Evolutionary conservation across 1,140 invertebrate genomes (phyloP), one percentile per base, ranked within the genome.

Genomic region (Hyles vespertilio): DNA sequence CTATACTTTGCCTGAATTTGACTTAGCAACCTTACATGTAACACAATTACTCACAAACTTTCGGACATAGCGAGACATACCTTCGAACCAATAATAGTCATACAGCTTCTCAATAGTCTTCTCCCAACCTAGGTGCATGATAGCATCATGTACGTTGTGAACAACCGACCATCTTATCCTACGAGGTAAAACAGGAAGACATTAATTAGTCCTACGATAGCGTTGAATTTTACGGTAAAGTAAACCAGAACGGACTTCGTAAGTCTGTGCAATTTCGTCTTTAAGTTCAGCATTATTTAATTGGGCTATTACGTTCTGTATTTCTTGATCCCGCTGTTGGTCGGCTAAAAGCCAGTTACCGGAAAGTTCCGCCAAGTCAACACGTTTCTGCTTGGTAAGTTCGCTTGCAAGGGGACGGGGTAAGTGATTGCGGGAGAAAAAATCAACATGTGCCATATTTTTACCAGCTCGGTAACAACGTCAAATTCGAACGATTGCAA

Each of bases 171-270:
- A 79, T 52, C 54, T 56, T 12, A 79, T 72, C 1, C 67, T 44
- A 22, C 68, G 59, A 0, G 80, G 76, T 9, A 83, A 52, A 34
- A 81, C 70, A 7, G 79, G 72, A 50, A 82, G 54, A 56, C 72
- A 77, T 32, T n/a, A n/a, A n/a, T 11, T 5, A 40, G 40, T 60
- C 3, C n/a, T 50, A 51, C 51, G 45, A 58, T 58, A 59, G 9
- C 58, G 36, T 50, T 72, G 64, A 12, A 67, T 33, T 51, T 65
- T 68, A 3, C 57, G 59, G 55, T 74, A 54, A 6, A 74, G 45
- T 7, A 74, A 3, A 9, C 58, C 56, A 67, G 7, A 11, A 63
- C 64, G n/a, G n/a, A n/a, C n/a, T n/a, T n/a, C n/a, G 34, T 74
- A 74, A 32, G 55, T 67, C n/a, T 56, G 57, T 2, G 52, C 49